Base-by-base conservation (phyloP, 2,113 vertebrate genomes). In the Morone chrysops region DNA sequence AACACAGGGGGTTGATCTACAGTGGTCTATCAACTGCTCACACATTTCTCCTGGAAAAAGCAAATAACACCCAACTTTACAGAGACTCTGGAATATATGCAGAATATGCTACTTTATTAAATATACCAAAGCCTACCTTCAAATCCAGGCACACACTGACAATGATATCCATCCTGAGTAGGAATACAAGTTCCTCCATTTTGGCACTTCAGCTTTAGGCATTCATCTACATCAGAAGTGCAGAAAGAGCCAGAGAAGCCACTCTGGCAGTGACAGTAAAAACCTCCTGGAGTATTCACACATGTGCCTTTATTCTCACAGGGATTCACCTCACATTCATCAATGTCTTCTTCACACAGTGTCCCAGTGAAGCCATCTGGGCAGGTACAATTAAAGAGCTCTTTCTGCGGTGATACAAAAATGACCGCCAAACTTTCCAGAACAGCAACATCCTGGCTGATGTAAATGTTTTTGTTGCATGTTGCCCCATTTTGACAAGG, bases 371-470 rank as follows among this genome's bases (percentile, higher is more conserved):
- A 95, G 20, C 94, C 95, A 0, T 38, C 54, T 5, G 60, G 82
- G 62, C 95, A 96, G 22, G 89, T 85, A 51, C 95, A 96, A 63
- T 93, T 95, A 77, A 94, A 95, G 40, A 95, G 79, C 25, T 92
- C 93, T 71, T 91, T 92, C 70, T 90, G 88, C 0, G 95, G 95
- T 10, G 94, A 94, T 36, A 94, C 95, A 77, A 96, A 95, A 63
- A 95, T 94, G 51, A 95, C 92, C 4, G 78, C 81, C 1, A 63
- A 68, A 61, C 95, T 95, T 80, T 95, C 95, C 57, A 95, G 84
- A 47, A 94, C 89, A 1, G 84, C 86, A 20, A 92, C 88, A 6
- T 94, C 93, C 66, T 87, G 92, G 38, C 91, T 92, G 81, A 95
- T 92, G 82, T 93, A 82, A 40, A 94, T 90, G 76, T 94, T 94